A percentile compares a stretch with the other conserved stretches of the same genome.
phyloP scores from a whole-genome alignment of 2,797 vertebrate genomes.

The Melanotaenia boesemani region DNA sequence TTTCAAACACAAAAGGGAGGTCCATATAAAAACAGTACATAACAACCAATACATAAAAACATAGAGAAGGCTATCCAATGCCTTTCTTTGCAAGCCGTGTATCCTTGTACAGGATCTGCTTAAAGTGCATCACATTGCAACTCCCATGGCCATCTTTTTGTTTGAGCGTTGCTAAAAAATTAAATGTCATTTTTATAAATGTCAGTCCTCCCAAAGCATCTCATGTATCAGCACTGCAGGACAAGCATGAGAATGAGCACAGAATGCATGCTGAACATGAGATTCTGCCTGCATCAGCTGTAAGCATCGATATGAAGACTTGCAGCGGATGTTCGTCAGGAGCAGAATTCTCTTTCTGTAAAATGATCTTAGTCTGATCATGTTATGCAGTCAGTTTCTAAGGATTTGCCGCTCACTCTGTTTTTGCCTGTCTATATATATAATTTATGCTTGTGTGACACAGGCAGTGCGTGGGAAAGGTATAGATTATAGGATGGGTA shows the following conservation, averaged over 20 bases:
- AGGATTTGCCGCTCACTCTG: slow-evolving; percentile 27
- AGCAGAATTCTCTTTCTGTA: slow-evolving; percentile 56
- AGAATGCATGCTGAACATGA: slow-evolving; percentile 20
- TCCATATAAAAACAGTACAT: no score
- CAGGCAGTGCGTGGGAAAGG: background rate
- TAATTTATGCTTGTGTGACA: background rate
- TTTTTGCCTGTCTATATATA: background rate
- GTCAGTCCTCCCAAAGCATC: slow-evolving; percentile 19
- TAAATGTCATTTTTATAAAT: background rate
- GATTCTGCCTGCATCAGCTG: slow-evolving; percentile 33
- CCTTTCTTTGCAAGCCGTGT: background rate
- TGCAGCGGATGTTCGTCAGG: slow-evolving; percentile 53
- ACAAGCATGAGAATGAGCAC: slow-evolving; percentile 5
- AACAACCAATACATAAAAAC: no score
- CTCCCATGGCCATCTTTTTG: background rate
- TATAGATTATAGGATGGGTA: slow-evolving; percentile 3
- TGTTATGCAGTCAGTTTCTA: slow-evolving; percentile 41
- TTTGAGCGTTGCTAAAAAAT: background rate
- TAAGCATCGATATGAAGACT: slow-evolving; percentile 18
- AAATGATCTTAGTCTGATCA: slow-evolving; percentile 46
- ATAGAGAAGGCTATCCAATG: no score
- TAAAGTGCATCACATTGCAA: background rate
- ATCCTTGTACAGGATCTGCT: background rate
- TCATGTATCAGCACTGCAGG: slow-evolving; percentile 15
- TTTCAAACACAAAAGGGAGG: no score